Percentiles rank a stretch among this genome's conserved stretches.
These are phyloP conservation scores for Neotragus pygmaeus DNA, from an alignment of 2,113 vertebrate species.

Conservation along the genomic window DNA sequence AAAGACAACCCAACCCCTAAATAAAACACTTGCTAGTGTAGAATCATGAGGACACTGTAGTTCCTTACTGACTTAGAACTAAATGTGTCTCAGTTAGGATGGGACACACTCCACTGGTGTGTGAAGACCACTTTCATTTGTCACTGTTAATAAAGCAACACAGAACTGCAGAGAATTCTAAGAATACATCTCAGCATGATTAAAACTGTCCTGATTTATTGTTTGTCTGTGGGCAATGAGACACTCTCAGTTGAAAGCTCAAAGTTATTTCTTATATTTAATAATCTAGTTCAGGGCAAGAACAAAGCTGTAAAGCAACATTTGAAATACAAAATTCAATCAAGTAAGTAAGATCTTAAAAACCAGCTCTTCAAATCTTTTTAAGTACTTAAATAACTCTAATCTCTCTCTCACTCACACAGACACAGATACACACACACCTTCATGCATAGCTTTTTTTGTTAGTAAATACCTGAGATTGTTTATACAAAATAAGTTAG, in stretches of 20 bases:
- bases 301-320: constrained; percentile 3
- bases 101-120: rapidly evolving
- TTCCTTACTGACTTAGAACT: neutral
- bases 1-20: neutral
- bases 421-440: neutral
- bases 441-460: neutral
- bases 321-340: constrained; percentile 2
- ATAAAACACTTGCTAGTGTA: neutral
- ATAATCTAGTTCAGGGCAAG: constrained; percentile 3
- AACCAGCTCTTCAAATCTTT: neutral
- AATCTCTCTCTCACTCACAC: neutral
- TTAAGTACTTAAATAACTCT: neutral
- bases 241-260: neutral
- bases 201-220: neutral
- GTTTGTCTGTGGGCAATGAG: neutral
- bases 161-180: neutral
- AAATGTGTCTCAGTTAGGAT: neutral
- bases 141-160: neutral
- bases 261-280: constrained; percentile 7
- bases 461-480: neutral
- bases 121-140: neutral
- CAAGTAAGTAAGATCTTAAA: neutral
- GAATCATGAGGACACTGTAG: neutral
- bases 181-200: neutral
- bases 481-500: neutral